Evolutionary conservation across 1,140 invertebrate genomes (phyloP), one percentile per base, ranked within the genome.

Genomic region (Octopus sinensis): DNA sequence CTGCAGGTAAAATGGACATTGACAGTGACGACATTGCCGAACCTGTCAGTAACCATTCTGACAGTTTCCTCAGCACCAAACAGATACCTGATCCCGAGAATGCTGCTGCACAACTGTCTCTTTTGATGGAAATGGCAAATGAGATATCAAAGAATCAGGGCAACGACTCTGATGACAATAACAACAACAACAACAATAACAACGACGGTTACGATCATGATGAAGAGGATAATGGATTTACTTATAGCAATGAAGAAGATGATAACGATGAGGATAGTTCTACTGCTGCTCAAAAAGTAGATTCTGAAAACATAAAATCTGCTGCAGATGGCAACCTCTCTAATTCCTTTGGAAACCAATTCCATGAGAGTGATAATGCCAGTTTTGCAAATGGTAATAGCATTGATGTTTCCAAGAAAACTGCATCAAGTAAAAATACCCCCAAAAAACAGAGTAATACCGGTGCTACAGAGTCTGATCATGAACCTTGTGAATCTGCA

Each of bases 61-160:
- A 73, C 68, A 73, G 68, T 17, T 73, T 73, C 30, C 30, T 73
- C 17, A 73, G 68, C 30, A 73, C 17, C 68, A 73, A 73, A 13
- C 68, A 9, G 5, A 13, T 73, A 23, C 68, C 17, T 73, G 68
- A 73, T 73, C 68, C 79, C 71, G 85, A 88, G 84, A 88, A 86
- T 82, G 81, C 84, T 23, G 84, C 84, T 76, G 87, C 86, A 43
- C 84, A 88, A 53, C 80, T 86, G 17, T 85, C 86, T 84, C 87
- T 86, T 30, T 78, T 88, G n/a, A 84, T 87, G 73, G 84, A 91
- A 86, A 86, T 91, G 86, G 85, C 86, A 76, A 86, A 86, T 88
- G 90, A 88, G 79, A 86, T 88, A 80, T 83, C 83, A 83, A 90
- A 87, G 81, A 88, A 86, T 51, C 76, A 77, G 43, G 76, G 68